Conservation (phyloP, 2,888 invertebrate genomes). For the Eudasyphora cyanicolor region DNA sequence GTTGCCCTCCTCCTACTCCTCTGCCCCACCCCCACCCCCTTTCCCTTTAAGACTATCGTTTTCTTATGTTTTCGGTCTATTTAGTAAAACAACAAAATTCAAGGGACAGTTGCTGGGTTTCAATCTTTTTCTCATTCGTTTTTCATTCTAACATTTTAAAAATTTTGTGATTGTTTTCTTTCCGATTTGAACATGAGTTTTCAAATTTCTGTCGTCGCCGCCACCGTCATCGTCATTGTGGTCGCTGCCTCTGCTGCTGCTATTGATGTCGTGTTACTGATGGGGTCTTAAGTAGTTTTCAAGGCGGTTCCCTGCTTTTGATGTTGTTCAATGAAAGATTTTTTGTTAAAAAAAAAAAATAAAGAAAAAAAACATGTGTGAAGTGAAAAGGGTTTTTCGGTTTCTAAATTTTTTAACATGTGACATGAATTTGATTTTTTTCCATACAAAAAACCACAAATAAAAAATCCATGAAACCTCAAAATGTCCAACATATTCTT, state of each 20-base stretch:
- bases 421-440: slow-evolving; percentile 43
- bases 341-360: no score
- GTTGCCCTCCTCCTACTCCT: background rate
- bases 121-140: slow-evolving; percentile 14
- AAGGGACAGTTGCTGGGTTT: slow-evolving; percentile 29
- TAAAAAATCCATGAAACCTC: background rate
- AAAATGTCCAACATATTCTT: background rate
- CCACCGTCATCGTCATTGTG: background rate
- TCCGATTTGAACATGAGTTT: slow-evolving; percentile 45
- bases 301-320: slow-evolving; percentile 23
- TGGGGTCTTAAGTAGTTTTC: slow-evolving; percentile 37
- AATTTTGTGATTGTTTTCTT: slow-evolving; percentile 36
- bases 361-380: slow-evolving; percentile 55
- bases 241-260: background rate
- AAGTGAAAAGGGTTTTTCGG: slow-evolving; percentile 36
- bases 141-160: slow-evolving; percentile 32
- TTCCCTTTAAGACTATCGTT: background rate
- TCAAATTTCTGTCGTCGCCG: slow-evolving; percentile 16
- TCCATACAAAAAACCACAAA: background rate
- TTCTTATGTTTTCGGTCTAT: background rate
- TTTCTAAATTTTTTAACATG: slow-evolving; percentile 48
- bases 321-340: slow-evolving; percentile 38
- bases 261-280: background rate
- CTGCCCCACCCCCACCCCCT: no score
- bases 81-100: slow-evolving; percentile 3